Conservation (phyloP, 1,140 invertebrate genomes). For the Matsumurasca onukii region DNA sequence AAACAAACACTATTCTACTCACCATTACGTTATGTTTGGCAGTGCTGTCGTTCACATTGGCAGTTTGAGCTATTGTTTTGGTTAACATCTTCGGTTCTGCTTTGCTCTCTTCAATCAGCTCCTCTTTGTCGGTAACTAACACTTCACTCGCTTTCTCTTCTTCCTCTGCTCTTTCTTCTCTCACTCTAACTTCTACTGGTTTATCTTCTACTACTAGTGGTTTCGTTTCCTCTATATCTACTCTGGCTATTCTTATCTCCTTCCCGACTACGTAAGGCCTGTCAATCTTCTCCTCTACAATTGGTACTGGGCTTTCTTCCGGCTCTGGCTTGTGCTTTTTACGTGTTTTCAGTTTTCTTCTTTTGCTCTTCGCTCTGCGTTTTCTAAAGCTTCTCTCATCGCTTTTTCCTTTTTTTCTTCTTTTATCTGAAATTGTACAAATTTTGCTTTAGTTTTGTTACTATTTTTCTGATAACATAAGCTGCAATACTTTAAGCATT, state of each 20-base stretch:
- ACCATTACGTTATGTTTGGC: too few relatives aligned
- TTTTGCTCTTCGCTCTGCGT: conserved; percentile 59
- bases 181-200: neutral
- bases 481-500: too few relatives aligned
- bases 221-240: neutral
- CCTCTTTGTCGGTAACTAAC: too few relatives aligned
- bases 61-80: too few relatives aligned
- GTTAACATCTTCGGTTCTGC: too few relatives aligned
- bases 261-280: neutral
- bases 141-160: too few relatives aligned
- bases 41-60: too few relatives aligned
- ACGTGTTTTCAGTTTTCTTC: conserved; percentile 49
- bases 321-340: conserved; percentile 33
- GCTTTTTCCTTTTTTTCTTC: conserved; percentile 59
- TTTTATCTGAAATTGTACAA: conserved; percentile 51
- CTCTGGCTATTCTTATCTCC: conserved; percentile 7
- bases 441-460: too few relatives aligned
- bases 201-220: neutral
- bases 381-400: conserved; percentile 59
- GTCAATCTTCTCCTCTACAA: neutral
- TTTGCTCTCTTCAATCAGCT: too few relatives aligned
- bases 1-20: too few relatives aligned
- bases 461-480: too few relatives aligned
- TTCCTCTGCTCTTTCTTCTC: too few relatives aligned
- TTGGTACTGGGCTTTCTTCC: neutral